Conservation (phyloP, 1,140 invertebrate genomes). For the Planococcus citri region DNA sequence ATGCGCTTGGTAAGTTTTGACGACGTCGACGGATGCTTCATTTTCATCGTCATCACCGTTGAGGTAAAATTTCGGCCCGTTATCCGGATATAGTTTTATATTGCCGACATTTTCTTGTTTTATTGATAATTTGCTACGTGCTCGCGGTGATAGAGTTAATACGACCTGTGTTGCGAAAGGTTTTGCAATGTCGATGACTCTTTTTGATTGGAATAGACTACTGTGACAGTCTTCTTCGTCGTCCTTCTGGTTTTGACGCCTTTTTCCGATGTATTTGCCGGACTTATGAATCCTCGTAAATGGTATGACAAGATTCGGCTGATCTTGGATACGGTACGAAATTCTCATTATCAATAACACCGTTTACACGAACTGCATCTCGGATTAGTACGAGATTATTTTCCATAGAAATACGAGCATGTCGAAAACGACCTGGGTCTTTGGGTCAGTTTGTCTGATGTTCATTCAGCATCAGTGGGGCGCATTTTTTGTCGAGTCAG, state of each 20-base stretch:
- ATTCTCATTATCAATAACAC: background rate
- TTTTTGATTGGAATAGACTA: background rate
- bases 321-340: constrained; percentile 4
- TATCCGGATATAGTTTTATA: constrained; percentile 9
- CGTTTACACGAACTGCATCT: background rate
- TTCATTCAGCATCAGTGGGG: too few relatives aligned
- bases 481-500: too few relatives aligned
- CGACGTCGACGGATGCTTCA: background rate
- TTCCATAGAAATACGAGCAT: background rate
- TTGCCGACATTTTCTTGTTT: background rate
- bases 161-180: background rate
- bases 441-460: too few relatives aligned
- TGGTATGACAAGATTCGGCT: background rate
- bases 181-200: background rate
- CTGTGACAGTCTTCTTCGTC: background rate
- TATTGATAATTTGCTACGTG: background rate
- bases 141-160: background rate
- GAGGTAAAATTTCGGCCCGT: background rate
- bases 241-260: background rate
- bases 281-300: background rate
- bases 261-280: background rate
- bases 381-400: background rate
- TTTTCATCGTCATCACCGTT: background rate
- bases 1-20: too few relatives aligned
- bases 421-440: too few relatives aligned